These are phyloP conservation scores for Lerema accius DNA, from an alignment of 1,140 invertebrate species.

Conservation along the genomic window DNA sequence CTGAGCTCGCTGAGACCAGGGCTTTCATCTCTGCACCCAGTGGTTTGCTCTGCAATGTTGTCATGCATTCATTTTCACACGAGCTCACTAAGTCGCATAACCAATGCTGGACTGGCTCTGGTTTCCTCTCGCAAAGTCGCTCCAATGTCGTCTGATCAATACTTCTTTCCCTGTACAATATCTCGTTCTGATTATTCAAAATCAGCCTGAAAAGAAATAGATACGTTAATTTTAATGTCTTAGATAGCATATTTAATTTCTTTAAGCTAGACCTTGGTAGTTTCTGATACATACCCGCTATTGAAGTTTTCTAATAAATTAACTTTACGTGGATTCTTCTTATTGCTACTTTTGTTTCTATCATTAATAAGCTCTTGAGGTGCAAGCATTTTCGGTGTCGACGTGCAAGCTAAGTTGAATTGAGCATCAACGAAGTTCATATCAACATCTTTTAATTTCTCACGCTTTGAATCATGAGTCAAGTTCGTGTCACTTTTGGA, in stretches of 20 bases:
- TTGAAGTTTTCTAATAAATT: constrained; percentile 73
- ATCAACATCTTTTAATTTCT: constrained; percentile 75
- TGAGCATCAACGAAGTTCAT: constrained; percentile 71
- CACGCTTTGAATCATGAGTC: constrained; percentile 74
- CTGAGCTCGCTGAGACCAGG: constrained; percentile 73
- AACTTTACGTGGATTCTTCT: constrained; percentile 57
- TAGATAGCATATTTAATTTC: no score
- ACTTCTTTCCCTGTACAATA: constrained; percentile 72
- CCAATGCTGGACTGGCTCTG: constrained; percentile 84
- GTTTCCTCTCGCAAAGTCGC: constrained; percentile 70
- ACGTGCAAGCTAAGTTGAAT: constrained; percentile 75
- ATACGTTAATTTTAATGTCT: neutral
- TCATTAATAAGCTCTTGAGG: constrained; percentile 67
- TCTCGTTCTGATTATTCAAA: constrained; percentile 71
- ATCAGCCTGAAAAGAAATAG: constrained; percentile 54
- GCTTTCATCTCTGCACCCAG: constrained; percentile 84
- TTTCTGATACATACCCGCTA: constrained; percentile 57
- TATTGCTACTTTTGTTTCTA: constrained; percentile 49
- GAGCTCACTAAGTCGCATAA: constrained; percentile 85
- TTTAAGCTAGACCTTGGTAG: neutral
- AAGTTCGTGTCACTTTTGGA: constrained; percentile 64
- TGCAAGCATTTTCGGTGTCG: constrained; percentile 78
- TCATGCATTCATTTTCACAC: constrained; percentile 91
- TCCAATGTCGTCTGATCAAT: constrained; percentile 77
- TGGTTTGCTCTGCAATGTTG: constrained; percentile 90